phyloP scores from a whole-genome alignment of 1,140 invertebrate genomes.

The Caerostris darwini region DNA sequence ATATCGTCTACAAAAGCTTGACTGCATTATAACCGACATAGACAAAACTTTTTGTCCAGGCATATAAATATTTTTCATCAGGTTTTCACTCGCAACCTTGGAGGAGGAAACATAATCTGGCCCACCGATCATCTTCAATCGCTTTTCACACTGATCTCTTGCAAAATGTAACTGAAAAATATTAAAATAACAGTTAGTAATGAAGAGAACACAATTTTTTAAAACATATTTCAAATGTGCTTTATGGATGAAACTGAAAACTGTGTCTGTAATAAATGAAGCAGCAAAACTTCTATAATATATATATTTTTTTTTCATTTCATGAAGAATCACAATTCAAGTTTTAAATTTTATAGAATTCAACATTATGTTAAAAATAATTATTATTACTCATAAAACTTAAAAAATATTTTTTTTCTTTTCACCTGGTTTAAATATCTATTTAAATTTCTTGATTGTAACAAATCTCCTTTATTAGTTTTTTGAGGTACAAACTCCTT shows the following conservation, averaged over 20 bases:
- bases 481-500: conserved; percentile 82
- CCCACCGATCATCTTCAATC: conserved; percentile 89
- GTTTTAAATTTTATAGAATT: too few relatives aligned
- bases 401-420: not conserved
- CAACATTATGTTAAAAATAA: too few relatives aligned
- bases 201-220: too few relatives aligned
- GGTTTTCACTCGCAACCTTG: conserved; percentile 40
- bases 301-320: too few relatives aligned
- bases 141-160: conserved; percentile 91
- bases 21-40: conserved; percentile 83
- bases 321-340: too few relatives aligned
- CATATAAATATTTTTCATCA: conserved; percentile 56
- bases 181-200: too few relatives aligned
- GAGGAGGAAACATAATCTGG: conserved; percentile 84
- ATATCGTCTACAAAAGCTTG: conserved; percentile 84
- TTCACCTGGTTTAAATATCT: conserved; percentile 86
- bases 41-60: conserved; percentile 81
- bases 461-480: conserved; percentile 83
- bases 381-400: not conserved
- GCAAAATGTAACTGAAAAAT: conserved; percentile 84
- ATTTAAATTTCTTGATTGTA: conserved; percentile 83
- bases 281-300: too few relatives aligned
- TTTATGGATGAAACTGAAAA: too few relatives aligned
- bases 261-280: too few relatives aligned
- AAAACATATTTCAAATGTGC: too few relatives aligned